Evolutionary conservation across 1,140 invertebrate genomes (phyloP), one percentile per base, ranked within the genome.

Genomic region (Drosophila ananassae): DNA sequence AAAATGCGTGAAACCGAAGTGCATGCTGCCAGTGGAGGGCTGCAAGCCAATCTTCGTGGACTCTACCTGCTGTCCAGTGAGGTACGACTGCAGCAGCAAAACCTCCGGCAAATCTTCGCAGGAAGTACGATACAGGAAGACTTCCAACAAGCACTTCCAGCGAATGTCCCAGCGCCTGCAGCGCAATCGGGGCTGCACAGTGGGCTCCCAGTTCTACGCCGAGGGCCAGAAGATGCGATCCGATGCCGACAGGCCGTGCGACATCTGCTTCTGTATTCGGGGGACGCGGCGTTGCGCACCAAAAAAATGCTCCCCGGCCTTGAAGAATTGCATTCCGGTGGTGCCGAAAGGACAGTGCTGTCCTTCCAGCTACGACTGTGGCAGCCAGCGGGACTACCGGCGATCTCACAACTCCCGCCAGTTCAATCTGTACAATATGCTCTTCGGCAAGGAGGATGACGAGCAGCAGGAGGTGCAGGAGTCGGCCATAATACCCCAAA

Each of bases 231-330:
- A 95, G 91, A 94, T 97, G n/a, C 92, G 94, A 4, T 92, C 94
- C 24, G 93, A 94, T 21, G 90, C 92, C 59, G 94, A 94, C 56
- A 93, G 93, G 41, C 92, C 93, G 7, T 97, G 96, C 90, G 95
- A 96, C 80, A 96, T 96, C 67, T 97, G 97, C 92, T 97, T 96
- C 92, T 98, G 97, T 91, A 94, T 97, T 57, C 93, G 94, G 59
- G 96, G 95, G 1, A 92, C 94, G 0, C 93, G 96, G 17, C 93
- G 94, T 8, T 98, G 97, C 90, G 95, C 96, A 51, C 94, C 95
- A 1, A 93, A 96, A 44, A 94, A 95, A 9, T 97, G 96, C 76
- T 94, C 95, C 3, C 95, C 95, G 10, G 94, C 95, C 0, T 92
- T 97, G 55, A 93, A 95, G 69, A 96, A 95, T 39, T 98, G 97